Conservation (phyloP, 2,113 vertebrate genomes). For the Myrmophylax atrothorax region DNA sequence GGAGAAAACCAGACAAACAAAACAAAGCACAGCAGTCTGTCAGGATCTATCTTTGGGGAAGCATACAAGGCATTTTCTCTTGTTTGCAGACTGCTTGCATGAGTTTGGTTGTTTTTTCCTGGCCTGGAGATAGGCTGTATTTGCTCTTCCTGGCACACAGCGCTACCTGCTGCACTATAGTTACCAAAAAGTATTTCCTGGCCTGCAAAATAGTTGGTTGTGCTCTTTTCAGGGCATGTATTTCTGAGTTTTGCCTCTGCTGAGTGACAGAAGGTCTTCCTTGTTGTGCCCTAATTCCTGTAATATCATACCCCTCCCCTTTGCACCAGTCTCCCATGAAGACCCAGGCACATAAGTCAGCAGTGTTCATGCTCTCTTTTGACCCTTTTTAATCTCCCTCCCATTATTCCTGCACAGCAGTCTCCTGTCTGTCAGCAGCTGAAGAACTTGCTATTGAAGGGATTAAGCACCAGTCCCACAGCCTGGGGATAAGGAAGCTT, state of each 20-base stretch:
- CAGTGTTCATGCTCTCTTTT: not conserved
- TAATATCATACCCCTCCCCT: not conserved
- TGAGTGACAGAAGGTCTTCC: not conserved
- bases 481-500: not conserved
- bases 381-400: not conserved
- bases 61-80: not conserved
- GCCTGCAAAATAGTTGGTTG: not conserved
- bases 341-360: not conserved
- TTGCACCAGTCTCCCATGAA: not conserved
- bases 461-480: not conserved
- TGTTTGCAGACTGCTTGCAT: not conserved
- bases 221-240: not conserved
- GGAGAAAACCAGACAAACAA: slow-evolving; percentile 22
- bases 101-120: not conserved
- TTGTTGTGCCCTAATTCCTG: not conserved
- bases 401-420: not conserved
- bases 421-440: not conserved
- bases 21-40: slow-evolving; percentile 8
- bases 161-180: not conserved
- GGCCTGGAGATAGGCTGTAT: not conserved
- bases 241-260: not conserved
- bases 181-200: not conserved
- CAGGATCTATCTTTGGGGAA: not conserved
- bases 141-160: not conserved
- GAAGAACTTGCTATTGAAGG: not conserved